Conservation (phyloP, 2,888 invertebrate genomes). For the Ophion ventricosus region DNA sequence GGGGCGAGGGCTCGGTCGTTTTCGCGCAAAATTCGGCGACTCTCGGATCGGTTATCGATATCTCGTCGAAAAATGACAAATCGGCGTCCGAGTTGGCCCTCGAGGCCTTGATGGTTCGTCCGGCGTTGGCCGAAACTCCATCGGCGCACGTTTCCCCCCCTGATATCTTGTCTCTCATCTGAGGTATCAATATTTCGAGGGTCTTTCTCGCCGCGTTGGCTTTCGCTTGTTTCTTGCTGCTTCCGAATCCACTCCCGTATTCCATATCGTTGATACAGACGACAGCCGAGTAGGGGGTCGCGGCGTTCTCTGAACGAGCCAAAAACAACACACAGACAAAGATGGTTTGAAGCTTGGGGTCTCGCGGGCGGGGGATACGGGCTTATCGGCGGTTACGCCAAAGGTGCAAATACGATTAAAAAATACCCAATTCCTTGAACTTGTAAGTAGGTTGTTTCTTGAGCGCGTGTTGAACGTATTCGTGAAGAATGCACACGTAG, state of each 20-base stretch:
- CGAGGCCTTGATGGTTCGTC: slow-evolving; percentile 80
- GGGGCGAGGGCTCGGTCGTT: slow-evolving; percentile 97
- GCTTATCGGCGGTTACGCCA: no score
- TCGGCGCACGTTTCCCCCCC: slow-evolving; percentile 86
- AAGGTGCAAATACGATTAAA: neutral
- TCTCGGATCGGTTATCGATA: slow-evolving; percentile 96
- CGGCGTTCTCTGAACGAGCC: slow-evolving; percentile 89
- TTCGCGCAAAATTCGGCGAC: slow-evolving; percentile 98
- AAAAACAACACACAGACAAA: slow-evolving; percentile 52
- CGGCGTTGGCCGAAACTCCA: slow-evolving; percentile 82
- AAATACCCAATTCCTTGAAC: slow-evolving; percentile 92
- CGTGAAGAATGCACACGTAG: slow-evolving; percentile 97
- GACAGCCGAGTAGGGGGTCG: slow-evolving; percentile 96
- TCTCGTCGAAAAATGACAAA: slow-evolving; percentile 92
- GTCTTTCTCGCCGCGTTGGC: slow-evolving; percentile 95
- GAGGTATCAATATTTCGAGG: slow-evolving; percentile 95
- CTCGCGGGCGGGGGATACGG: neutral
- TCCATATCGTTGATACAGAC: slow-evolving; percentile 96
- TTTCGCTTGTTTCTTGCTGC: slow-evolving; percentile 98
- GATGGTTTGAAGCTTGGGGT: neutral
- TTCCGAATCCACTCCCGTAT: slow-evolving; percentile 97
- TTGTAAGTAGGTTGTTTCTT: slow-evolving; percentile 97
- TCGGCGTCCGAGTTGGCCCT: slow-evolving; percentile 80
- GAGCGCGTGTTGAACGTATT: slow-evolving; percentile 97
- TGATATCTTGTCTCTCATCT: slow-evolving; percentile 93